phyloP scores from a whole-genome alignment of 2,113 vertebrate species.

The Canis aureus region DNA sequence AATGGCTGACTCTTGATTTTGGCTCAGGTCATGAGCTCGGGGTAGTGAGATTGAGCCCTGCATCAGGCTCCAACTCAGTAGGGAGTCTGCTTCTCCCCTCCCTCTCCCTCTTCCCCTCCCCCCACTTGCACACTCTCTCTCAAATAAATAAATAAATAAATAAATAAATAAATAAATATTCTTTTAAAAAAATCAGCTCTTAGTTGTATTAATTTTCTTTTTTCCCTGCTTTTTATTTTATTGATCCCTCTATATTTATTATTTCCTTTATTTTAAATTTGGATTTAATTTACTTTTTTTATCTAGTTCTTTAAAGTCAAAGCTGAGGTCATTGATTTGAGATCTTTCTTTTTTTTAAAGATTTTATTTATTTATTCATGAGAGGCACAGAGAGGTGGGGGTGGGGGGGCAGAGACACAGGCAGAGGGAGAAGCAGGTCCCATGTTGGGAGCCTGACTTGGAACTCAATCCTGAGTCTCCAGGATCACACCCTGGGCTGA shows the following conservation, averaged over 20 bases:
- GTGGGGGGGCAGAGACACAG: too few relatives aligned
- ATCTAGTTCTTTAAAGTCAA: neutral
- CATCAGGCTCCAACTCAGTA: neutral
- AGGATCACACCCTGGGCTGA: too few relatives aligned
- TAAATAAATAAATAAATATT: neutral
- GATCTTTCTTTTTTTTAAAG: neutral
- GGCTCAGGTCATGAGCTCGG: neutral
- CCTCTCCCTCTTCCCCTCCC: neutral
- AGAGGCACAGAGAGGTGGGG: too few relatives aligned
- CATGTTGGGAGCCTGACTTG: too few relatives aligned
- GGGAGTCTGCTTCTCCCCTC: neutral
- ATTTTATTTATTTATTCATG: too few relatives aligned
- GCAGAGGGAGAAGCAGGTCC: too few relatives aligned
- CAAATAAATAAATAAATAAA: neutral
- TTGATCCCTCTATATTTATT: neutral
- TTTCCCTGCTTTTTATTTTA: neutral
- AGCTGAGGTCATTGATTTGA: neutral
- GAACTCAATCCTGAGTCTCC: too few relatives aligned
- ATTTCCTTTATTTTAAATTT: neutral
- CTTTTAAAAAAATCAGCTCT: neutral
- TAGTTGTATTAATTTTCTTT: neutral
- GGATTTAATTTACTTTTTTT: neutral
- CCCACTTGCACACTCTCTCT: neutral
- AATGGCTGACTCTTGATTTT: neutral
- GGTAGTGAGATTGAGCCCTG: neutral